Conservation (phyloP, 2,888 invertebrate genomes). For the Drosophila picticornis region DNA sequence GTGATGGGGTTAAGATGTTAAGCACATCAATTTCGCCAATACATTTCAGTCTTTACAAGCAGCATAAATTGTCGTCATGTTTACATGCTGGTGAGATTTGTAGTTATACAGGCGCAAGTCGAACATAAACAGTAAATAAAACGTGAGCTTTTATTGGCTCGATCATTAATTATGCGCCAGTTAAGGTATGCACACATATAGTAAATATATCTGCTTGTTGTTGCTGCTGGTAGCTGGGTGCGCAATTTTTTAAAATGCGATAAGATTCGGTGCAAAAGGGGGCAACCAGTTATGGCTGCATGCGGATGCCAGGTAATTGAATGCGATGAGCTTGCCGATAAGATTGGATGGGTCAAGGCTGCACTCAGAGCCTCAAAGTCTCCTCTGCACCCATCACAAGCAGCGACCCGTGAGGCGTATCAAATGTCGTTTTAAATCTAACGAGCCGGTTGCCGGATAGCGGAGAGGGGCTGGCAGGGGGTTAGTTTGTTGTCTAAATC, state of each 20-base stretch:
- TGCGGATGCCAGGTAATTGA: constrained; percentile 45
- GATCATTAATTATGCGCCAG: constrained; percentile 73
- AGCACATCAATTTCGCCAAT: constrained; percentile 41
- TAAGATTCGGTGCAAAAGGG: constrained; percentile 10
- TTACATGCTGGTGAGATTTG: constrained; percentile 45
- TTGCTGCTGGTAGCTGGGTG: constrained; percentile 25
- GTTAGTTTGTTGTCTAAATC: constrained; percentile 18
- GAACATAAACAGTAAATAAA: constrained; percentile 72
- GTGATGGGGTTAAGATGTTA: constrained; percentile 17
- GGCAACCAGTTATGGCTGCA: constrained; percentile 58
- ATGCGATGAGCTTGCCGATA: constrained; percentile 45
- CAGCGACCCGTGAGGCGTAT: constrained; percentile 57
- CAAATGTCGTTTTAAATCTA: constrained; percentile 44
- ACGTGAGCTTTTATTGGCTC: constrained; percentile 66
- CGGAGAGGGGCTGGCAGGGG: not conserved
- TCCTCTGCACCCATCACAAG: constrained; percentile 2
- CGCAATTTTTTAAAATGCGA: constrained; percentile 24
- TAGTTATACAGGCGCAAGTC: constrained; percentile 40
- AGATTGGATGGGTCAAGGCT: constrained; percentile 58
- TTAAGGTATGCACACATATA: constrained; percentile 39
- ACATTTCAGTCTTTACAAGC: constrained; percentile 49
- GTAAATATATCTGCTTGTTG: constrained; percentile 11
- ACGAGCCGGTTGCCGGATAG: not conserved
- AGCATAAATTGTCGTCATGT: constrained; percentile 75
- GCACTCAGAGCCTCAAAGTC: constrained; percentile 9